Percentiles rank a stretch among this genome's conserved stretches.
These are phyloP conservation scores for Poliocrania exsul DNA, from an alignment of 2,797 vertebrate species.

Conservation along the genomic window DNA sequence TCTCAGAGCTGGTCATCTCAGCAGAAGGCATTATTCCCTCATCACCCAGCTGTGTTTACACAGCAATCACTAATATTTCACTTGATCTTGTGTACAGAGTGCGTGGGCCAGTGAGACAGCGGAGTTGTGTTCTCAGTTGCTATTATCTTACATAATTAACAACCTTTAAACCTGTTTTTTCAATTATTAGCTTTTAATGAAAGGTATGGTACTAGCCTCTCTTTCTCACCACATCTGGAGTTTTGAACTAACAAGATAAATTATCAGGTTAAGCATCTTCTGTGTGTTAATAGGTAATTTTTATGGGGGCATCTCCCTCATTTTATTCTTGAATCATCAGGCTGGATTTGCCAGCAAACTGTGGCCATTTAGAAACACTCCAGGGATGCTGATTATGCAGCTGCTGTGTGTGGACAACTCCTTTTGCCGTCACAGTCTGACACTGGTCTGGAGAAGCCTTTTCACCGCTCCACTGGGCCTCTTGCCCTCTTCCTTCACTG, in stretches of 20 bases:
- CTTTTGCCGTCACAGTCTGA: not conserved
- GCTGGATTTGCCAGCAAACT: not conserved
- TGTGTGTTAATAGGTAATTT: not conserved
- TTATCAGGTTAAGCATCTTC: not conserved
- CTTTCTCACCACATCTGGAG: not conserved
- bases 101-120: not conserved
- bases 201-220: not conserved
- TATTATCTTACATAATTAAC: constrained; percentile 18
- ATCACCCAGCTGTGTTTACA: not conserved
- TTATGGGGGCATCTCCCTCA: not conserved
- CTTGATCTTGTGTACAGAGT: not conserved
- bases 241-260: not conserved
- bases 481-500: not conserved
- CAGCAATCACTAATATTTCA: not conserved
- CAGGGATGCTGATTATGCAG: not conserved
- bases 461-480: not conserved
- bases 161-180: not conserved
- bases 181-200: not conserved
- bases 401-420: not conserved
- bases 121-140: not conserved
- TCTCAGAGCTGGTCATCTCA: not conserved
- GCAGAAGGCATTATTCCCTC: not conserved
- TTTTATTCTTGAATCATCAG: not conserved
- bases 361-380: not conserved
- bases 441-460: not conserved